These are phyloP conservation scores for Yponomeuta cagnagella DNA, from an alignment of 2,888 invertebrate species.

Conservation along the genomic window DNA sequence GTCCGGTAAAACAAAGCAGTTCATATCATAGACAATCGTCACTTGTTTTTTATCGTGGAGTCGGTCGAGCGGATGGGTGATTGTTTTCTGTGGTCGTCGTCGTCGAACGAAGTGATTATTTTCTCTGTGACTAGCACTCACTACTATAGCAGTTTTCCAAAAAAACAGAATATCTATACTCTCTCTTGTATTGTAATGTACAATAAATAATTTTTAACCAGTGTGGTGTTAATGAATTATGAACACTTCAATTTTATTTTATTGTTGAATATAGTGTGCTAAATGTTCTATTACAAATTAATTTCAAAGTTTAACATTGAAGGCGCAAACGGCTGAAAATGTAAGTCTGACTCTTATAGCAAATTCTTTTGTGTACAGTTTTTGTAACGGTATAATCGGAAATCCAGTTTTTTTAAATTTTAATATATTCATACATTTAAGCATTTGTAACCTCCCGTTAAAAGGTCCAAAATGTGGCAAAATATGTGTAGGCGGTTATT, in stretches of 20 bases:
- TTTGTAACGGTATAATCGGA: conserved; percentile 8
- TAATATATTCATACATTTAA: conserved; percentile 6
- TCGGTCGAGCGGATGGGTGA: no score
- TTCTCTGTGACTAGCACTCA: no score
- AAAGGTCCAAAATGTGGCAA: not conserved
- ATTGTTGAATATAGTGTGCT: not conserved
- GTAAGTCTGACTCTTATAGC: not conserved
- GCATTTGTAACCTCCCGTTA: not conserved
- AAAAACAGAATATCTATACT: no score
- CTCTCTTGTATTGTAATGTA: not conserved
- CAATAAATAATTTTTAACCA: not conserved
- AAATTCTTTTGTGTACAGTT: conserved; percentile 10
- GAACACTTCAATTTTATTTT: not conserved
- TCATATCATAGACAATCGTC: no score
- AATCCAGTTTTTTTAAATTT: conserved; percentile 4
- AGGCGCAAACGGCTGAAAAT: conserved; percentile 5
- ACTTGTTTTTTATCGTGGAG: no score
- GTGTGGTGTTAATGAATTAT: no score
- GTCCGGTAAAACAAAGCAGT: no score
- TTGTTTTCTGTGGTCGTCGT: no score
- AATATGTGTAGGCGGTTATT: conserved; percentile 4
- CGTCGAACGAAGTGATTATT: no score
- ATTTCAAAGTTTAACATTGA: not conserved
- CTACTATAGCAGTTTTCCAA: no score
- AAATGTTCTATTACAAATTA: not conserved